A percentile compares a stretch with the other conserved stretches of the same genome.
These are phyloP conservation scores for Drosophila eohydei DNA, from an alignment of 2,888 invertebrate genomes.

Conservation along the genomic window DNA sequence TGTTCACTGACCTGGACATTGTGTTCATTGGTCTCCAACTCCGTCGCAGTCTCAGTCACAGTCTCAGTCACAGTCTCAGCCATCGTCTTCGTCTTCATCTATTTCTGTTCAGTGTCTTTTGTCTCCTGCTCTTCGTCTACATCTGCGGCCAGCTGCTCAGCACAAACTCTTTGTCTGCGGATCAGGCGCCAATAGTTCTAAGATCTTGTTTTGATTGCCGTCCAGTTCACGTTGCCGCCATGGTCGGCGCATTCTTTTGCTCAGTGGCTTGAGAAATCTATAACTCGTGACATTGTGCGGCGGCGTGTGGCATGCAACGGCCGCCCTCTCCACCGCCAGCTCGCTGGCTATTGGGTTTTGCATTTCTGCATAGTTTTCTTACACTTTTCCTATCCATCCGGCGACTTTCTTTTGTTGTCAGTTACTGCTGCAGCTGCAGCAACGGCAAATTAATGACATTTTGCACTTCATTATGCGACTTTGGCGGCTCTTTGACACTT, in stretches of 20 bases:
- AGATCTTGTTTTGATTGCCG: slow-evolving; percentile 82
- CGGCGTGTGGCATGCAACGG: slow-evolving; percentile 69
- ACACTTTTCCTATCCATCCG: slow-evolving; percentile 60
- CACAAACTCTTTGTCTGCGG: slow-evolving; percentile 44
- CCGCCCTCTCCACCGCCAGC: neutral
- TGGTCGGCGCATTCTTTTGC: slow-evolving; percentile 62
- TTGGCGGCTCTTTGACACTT: slow-evolving; percentile 78
- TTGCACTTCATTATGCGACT: slow-evolving; percentile 81
- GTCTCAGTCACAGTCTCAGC: slow-evolving; percentile 2
- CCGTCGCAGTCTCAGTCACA: slow-evolving; percentile 5
- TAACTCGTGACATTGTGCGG: slow-evolving; percentile 77
- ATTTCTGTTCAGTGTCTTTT: neutral
- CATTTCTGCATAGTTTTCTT: slow-evolving; percentile 75
- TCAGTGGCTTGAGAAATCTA: slow-evolving; percentile 79
- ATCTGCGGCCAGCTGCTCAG: slow-evolving; percentile 12
- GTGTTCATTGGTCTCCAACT: slow-evolving; percentile 40
- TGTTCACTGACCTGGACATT: slow-evolving; percentile 81
- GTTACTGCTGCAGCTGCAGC: slow-evolving; percentile 60
- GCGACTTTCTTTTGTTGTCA: slow-evolving; percentile 69
- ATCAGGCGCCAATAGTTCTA: slow-evolving; percentile 83
- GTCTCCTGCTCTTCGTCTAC: slow-evolving; percentile 19
- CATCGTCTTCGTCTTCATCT: slow-evolving; percentile 7
- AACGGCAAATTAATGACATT: slow-evolving; percentile 80
- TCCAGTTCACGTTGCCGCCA: slow-evolving; percentile 32
- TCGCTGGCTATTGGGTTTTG: slow-evolving; percentile 51